Base-by-base conservation (phyloP, 1,140 invertebrate genomes). In the Lutraria rhynchaena region DNA sequence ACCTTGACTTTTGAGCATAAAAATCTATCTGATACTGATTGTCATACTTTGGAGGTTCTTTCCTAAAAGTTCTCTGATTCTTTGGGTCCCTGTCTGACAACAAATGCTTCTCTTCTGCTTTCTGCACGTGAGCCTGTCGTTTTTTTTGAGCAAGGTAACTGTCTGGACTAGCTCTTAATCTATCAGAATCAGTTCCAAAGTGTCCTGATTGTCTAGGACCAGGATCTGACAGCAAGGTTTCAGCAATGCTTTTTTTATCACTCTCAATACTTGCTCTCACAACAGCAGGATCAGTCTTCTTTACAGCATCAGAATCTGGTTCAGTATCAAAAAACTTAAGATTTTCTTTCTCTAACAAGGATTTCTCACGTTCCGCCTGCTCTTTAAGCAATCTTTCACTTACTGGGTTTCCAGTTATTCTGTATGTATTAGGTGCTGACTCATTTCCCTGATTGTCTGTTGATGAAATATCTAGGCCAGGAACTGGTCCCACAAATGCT, bases 1-100 rank as follows among this genome's bases (percentile, higher is more conserved):
- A 75, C 55, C 71, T 75, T 31, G 71, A 58, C 31, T 61, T 75
- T 46, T 75, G 71, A 60, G 71, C 71, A 61, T 75, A 75, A 46
- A 60, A 75, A 51, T 75, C 71, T 17, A 75, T 53, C 29, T 75
- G 71, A 27, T 75, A 75, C 22, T 75, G 71, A 46, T 75, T 75
- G 22, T 75, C 71, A 75, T 35, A 61, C 31, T 61, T 44, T 41
- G 41, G 17, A 27, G 24, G 22, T 41, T 22, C 27, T 1, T n/a
- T 33, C 46, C 55, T 75, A 1, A 27, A 11, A 41, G 71, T 41
- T 19, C 35, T 61, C 37, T 55, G 69, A 13, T 5, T 41, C n/a
- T 7, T 15, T 3, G 19, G n/a, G 0, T 35, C 49, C 31, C 51
- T 17, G 1, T 35, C 19, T 37, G 13, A n/a, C 4, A 60, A 46